These are phyloP conservation scores for Urocolius indicus DNA, from an alignment of 2,113 vertebrate species.

Conservation along the genomic window DNA sequence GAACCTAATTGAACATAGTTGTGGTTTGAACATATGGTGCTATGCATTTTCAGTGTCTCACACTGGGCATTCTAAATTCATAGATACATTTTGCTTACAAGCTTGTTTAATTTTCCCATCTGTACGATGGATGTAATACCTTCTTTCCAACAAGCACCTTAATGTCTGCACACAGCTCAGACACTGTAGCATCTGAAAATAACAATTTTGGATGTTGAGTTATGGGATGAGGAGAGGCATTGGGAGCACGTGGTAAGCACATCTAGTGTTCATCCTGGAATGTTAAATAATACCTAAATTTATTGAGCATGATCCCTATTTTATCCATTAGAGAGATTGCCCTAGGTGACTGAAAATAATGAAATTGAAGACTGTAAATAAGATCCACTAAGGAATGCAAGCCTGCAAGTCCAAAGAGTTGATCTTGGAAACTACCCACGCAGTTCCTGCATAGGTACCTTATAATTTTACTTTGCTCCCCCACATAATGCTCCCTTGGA, in stretches of 20 bases:
- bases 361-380: neutral
- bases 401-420: conserved; percentile 1
- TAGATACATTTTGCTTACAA: neutral
- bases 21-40: neutral
- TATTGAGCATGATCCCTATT: neutral
- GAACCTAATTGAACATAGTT: neutral
- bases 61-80: neutral
- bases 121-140: neutral
- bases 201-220: neutral
- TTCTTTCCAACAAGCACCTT: neutral
- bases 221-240: neutral
- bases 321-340: neutral
- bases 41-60: neutral
- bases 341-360: neutral
- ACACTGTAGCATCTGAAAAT: neutral
- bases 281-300: neutral
- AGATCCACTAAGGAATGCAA: conserved; percentile 30
- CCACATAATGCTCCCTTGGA: neutral
- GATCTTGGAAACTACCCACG: neutral
- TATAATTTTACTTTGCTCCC: neutral
- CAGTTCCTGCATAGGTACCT: neutral
- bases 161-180: neutral
- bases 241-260: neutral
- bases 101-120: neutral
- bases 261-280: neutral